These are phyloP conservation scores for Drosophila persimilis DNA, from an alignment of 1,140 invertebrate species.

Conservation along the genomic window DNA sequence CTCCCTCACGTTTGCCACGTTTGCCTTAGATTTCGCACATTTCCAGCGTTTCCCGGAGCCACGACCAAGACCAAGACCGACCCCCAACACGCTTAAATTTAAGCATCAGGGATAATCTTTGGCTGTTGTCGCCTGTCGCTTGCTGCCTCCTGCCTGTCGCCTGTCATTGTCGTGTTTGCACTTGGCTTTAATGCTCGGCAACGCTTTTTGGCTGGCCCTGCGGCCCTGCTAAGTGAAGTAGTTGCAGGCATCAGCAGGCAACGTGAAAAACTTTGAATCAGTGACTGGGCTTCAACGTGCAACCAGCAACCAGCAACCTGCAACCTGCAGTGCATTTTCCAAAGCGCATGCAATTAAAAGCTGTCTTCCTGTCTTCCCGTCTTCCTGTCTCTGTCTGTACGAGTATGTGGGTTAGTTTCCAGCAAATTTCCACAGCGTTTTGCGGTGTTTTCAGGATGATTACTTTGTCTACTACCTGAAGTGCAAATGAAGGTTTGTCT, in stretches of 20 bases:
- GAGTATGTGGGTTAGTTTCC: slow-evolving; percentile 25
- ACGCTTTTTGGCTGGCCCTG: slow-evolving; percentile 19
- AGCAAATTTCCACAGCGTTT: slow-evolving; percentile 34
- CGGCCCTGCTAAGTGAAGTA: slow-evolving; percentile 18
- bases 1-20: slow-evolving; percentile 28
- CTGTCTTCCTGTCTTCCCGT: slow-evolving; percentile 13
- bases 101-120: slow-evolving; percentile 57
- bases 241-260: slow-evolving; percentile 12
- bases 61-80: not conserved
- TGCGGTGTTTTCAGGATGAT: slow-evolving; percentile 57
- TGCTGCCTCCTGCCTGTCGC: slow-evolving; percentile 27
- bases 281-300: slow-evolving; percentile 11
- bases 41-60: too few relatives aligned
- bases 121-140: slow-evolving; percentile 54
- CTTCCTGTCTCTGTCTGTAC: slow-evolving; percentile 1
- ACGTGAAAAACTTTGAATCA: slow-evolving; percentile 35
- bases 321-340: slow-evolving; percentile 26
- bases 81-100: slow-evolving; percentile 33
- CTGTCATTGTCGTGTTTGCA: slow-evolving; percentile 60
- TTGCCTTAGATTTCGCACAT: slow-evolving; percentile 3
- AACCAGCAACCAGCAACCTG: slow-evolving; percentile 8
- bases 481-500: slow-evolving; percentile 50
- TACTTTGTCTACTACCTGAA: slow-evolving; percentile 51
- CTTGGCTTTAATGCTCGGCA: slow-evolving; percentile 55
- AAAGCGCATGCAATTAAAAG: slow-evolving; percentile 56